Percentiles rank a stretch among this genome's conserved stretches.
Conservation (phyloP, 2,113 vertebrate species). For the Eira barbara region DNA sequence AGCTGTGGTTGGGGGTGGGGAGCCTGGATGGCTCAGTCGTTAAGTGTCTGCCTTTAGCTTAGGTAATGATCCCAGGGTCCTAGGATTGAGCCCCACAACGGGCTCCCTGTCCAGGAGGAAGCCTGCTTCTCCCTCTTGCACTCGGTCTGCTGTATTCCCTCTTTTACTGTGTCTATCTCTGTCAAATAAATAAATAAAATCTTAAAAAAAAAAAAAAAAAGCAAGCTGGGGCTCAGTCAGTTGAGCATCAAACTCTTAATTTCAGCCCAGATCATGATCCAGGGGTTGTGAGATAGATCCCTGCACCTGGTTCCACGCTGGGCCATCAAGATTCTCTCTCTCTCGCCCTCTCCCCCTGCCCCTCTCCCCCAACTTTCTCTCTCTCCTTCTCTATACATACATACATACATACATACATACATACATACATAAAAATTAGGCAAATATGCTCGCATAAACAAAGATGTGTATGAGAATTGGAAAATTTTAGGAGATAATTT, state of each 20-base stretch:
- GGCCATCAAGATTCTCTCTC: background rate
- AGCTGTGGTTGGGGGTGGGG: background rate
- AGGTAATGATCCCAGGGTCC: no score
- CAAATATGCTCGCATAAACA: background rate
- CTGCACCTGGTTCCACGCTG: background rate
- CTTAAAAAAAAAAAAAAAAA: no score
- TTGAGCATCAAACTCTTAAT: background rate
- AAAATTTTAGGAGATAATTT: background rate
- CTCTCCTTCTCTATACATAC: background rate
- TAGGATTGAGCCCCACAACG: no score
- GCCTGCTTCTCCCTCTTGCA: no score
- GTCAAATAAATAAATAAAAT: no score
- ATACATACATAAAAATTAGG: background rate
- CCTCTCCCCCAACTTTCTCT: background rate
- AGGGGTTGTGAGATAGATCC: background rate
- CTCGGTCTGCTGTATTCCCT: no score
- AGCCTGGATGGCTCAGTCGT: no score
- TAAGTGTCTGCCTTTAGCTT: no score
- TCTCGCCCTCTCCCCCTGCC: rapidly evolving
- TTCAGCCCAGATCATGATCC: background rate
- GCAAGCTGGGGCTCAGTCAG: background rate
- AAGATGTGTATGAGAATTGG: background rate
- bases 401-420: background rate
- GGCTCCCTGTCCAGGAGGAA: no score
- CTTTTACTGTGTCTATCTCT: no score